Base-by-base conservation (phyloP, 2,797 vertebrate genomes). In the Cyprinella venusta region DNA sequence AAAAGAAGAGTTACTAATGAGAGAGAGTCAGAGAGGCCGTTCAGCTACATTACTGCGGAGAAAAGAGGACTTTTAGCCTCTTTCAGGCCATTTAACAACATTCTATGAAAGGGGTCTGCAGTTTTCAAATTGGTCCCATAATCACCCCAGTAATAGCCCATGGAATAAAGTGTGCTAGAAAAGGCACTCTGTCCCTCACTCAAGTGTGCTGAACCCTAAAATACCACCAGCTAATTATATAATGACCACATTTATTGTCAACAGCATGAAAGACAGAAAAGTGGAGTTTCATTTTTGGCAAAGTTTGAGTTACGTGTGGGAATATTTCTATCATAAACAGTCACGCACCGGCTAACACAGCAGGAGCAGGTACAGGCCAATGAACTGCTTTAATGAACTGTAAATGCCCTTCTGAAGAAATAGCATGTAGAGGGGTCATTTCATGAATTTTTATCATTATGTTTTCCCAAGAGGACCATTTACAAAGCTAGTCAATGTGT, bases 201-300 rank as follows among this genome's bases (percentile, higher is more conserved):
- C 90, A 88, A 83, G 92, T 93, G 91, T 92, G 90, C 88, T 90
- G 91, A 91, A 91, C 90, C 90, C 91, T 90, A 91, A 94, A 88
- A 93, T 91, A 92, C 87, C 86, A 86, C 90, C 84, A 89, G 90
- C 91, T 94, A 94, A 94, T 94, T 91, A 91, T 86, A 89, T 93
- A 93, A 94, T 93, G 92, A 91, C 71, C 61, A 93, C 92, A 89
- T 91, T 90, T 93, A 84, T 68, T 64, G 63, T 64, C 24, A 52
- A 69, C 76, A 50, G 40, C n/a, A 48, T 68, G 33, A 67, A 56
- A 65, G 42, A 71, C 48, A 76, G 76, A 52, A 67, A 72, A 77
- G 42, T 36, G 56, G 50, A 61, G 63, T 38, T 82, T 68, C n/a
- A 42, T 79, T 85, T 80, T 76, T 33, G 45, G 59, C 52, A 24